Evolutionary conservation across 2,888 invertebrate genomes (phyloP), one percentile per base, ranked within the genome.

Genomic region (Schrankia costaestrigalis): DNA sequence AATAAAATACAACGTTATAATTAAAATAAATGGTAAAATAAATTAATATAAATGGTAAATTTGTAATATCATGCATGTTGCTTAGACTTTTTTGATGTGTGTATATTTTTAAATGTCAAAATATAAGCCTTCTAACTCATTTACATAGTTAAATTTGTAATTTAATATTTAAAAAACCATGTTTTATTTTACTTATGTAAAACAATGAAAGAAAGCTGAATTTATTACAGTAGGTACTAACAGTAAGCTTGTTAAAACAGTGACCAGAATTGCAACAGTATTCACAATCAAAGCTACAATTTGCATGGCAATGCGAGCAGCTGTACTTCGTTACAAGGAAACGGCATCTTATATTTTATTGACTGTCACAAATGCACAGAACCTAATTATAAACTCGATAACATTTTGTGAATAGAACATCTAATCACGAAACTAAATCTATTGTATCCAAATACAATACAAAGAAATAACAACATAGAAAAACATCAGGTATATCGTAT

Each of bases 401-500:
- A 40, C 38, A 45, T 55, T 45, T 34, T 38, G 36, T 54, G 33
- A 48, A 53, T 46, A 46, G 47, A 48, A 54, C 65, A 60, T 54
- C 62, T 68, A 71, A 77, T 76, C 67, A 68, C 62, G 66, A 71
- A 72, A 69, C 62, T 63, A 57, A 67, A 56, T 60, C 67, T 56
- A 57, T 78, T 78, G 71, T 77, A 44, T 58, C 38, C 54, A 41
- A 41, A 54, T 43, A 58, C 54, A 59, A 66, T 65, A 69, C 59
- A 63, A 56, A 40, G 33, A 41, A 61, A 61, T 41, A 62, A 60
- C 44, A 48, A 43, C 28, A 45, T 26, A 68, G 71, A 78, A 82
- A 80, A 81, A 78, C 77, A 78, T 52, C 79, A 79, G 78, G 79
- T 82, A 78, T 78, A 84, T 79, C 78, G 65, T 54, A 66, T 84